Conservation (phyloP, 2,113 vertebrate genomes). For the Rafetus swinhoei region DNA sequence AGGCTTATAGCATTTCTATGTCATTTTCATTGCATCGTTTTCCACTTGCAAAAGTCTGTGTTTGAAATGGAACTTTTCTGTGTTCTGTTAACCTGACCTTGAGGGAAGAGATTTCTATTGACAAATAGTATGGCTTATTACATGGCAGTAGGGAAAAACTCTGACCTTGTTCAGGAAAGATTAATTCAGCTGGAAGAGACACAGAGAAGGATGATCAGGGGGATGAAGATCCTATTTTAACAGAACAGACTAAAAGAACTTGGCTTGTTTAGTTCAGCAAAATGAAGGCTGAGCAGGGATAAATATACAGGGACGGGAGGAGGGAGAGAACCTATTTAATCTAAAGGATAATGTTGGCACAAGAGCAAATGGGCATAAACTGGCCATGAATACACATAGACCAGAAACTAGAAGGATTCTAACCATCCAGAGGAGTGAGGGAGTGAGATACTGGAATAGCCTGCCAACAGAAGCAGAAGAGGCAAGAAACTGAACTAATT, state of each 20-base stretch:
- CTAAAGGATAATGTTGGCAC: not conserved
- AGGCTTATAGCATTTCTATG: not conserved
- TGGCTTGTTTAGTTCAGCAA: not conserved
- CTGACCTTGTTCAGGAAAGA: not conserved
- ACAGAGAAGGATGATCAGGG: not conserved
- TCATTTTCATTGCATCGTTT: conserved; percentile 1
- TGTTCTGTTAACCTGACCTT: conserved; percentile 17
- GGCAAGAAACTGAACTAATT: not conserved
- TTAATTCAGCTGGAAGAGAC: not conserved
- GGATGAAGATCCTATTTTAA: not conserved
- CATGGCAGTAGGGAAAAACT: not conserved
- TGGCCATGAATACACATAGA: not conserved
- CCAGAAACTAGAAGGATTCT: not conserved
- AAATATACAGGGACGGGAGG: not conserved
- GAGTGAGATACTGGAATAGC: not conserved
- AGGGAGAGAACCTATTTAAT: not conserved
- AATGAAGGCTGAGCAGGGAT: not conserved
- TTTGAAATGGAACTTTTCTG: not conserved
- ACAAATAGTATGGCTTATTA: not conserved
- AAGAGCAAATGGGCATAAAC: not conserved
- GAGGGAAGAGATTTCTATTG: conserved; percentile 1
- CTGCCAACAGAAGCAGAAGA: not conserved
- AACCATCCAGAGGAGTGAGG: not conserved
- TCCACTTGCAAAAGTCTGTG: not conserved
- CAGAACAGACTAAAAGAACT: not conserved